Percentiles rank a stretch among this genome's conserved stretches.
Evolutionary conservation across 2,113 vertebrate species (phyloP).

Genomic region (Pardalotus punctatus): DNA sequence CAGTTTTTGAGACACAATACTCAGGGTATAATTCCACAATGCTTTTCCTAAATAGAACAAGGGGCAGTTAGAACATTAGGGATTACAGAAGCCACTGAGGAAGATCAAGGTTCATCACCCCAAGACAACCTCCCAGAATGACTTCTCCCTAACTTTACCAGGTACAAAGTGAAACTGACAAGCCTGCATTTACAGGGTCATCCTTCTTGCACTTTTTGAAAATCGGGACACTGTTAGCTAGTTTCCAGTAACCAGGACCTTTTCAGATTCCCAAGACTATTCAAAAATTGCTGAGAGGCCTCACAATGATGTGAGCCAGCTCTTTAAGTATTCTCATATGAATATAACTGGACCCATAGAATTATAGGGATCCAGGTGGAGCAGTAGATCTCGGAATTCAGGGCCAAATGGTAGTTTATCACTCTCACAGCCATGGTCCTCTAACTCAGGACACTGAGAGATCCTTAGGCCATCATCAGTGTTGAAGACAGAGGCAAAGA

Average conservation of each 20-base stretch:
- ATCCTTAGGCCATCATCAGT: neutral
- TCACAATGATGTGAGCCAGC: too few species aligned
- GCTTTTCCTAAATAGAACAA: neutral
- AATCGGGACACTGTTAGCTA: neutral
- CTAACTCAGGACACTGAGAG: neutral
- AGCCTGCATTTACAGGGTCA: fast-evolving
- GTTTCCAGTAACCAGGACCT: neutral
- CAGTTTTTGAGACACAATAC: neutral
- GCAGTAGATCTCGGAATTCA: neutral
- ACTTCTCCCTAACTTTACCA: neutral
- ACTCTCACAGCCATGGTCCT: neutral
- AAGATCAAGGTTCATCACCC: neutral
- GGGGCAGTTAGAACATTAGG: neutral
- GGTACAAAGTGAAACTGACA: neutral
- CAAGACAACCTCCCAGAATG: fast-evolving
- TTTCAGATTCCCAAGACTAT: neutral
- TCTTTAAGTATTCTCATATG: neutral
- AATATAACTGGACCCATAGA: neutral
- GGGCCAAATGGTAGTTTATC: neutral
- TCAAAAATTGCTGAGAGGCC: neutral
- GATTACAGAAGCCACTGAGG: neutral
- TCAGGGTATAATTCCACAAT: neutral
- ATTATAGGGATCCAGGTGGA: neutral
- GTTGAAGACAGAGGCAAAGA: neutral
- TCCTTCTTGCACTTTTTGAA: neutral